Conservation (phyloP, 2,888 invertebrate genomes). For the Papilio protenor region DNA sequence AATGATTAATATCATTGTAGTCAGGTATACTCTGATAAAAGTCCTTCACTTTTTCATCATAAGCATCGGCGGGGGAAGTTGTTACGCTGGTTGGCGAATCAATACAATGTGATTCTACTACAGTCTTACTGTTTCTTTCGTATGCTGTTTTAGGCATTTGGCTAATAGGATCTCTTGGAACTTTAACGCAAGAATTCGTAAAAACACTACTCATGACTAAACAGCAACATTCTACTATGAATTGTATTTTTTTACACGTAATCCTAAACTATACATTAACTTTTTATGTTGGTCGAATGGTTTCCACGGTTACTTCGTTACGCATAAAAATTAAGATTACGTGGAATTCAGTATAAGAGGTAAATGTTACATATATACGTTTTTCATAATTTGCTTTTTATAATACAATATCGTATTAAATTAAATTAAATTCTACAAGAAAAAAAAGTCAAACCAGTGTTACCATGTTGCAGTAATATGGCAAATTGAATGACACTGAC, state of each 20-base stretch:
- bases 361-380: neutral
- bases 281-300: neutral
- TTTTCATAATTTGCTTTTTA: neutral
- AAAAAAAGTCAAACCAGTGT: neutral
- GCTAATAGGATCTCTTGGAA: slow-evolving; percentile 88
- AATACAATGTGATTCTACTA: slow-evolving; percentile 69
- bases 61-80: slow-evolving; percentile 66
- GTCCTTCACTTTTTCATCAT: slow-evolving; percentile 86
- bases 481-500: neutral
- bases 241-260: neutral
- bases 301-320: neutral
- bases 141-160: slow-evolving; percentile 89
- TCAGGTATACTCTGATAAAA: slow-evolving; percentile 92
- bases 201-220: slow-evolving; percentile 85
- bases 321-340: neutral
- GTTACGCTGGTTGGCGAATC: slow-evolving; percentile 70
- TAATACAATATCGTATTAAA: neutral
- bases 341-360: neutral
- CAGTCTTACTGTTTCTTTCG: slow-evolving; percentile 82
- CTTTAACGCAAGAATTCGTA: slow-evolving; percentile 88
- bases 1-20: slow-evolving; percentile 90
- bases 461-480: neutral
- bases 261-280: neutral
- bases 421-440: neutral
- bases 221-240: slow-evolving; percentile 14